Evolutionary conservation across 2,797 vertebrate genomes (phyloP).

Genomic region (Arrhamphus sclerolepis): DNA sequence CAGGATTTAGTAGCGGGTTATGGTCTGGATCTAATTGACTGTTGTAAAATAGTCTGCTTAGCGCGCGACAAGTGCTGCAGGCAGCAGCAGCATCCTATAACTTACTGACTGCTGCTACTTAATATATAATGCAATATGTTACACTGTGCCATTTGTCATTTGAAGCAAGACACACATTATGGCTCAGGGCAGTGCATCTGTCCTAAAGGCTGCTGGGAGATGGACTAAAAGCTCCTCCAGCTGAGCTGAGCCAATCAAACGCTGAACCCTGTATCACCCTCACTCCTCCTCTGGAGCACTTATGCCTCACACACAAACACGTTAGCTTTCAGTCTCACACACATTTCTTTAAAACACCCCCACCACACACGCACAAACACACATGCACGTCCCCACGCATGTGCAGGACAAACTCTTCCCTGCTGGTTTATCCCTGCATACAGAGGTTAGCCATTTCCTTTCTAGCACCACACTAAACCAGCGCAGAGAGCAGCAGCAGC

Average conservation of each 20-base stretch:
- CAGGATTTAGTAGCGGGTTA: conserved; percentile 68
- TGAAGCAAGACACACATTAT: conserved; percentile 94
- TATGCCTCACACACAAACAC: conserved; percentile 29
- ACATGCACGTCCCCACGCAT: not conserved
- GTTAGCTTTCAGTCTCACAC: conserved; percentile 18
- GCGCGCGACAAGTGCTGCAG: conserved; percentile 79
- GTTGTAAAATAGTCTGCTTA: conserved; percentile 78
- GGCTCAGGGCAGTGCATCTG: conserved; percentile 99
- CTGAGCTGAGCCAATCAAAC: conserved; percentile 91
- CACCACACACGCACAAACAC: conserved; percentile 3
- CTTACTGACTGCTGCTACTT: conserved; percentile 97
- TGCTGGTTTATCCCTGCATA: conserved; percentile 49
- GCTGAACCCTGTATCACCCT: conserved; percentile 80
- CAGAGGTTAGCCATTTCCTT: conserved; percentile 55
- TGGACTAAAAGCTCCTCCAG: conserved; percentile 93
- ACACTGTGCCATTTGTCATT: conserved; percentile 94
- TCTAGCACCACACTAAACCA: conserved; percentile 14
- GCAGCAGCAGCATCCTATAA: conserved; percentile 90
- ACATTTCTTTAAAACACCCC: conserved; percentile 3
- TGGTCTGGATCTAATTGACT: conserved; percentile 86
- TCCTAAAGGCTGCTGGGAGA: conserved; percentile 92
- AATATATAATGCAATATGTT: conserved; percentile 99
- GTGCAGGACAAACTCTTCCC: conserved; percentile 12
- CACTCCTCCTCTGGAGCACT: conserved; percentile 52
- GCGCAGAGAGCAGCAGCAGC: conserved; percentile 22